Base-by-base conservation (phyloP, 2,888 invertebrate genomes). In the Catocala sponsa region DNA sequence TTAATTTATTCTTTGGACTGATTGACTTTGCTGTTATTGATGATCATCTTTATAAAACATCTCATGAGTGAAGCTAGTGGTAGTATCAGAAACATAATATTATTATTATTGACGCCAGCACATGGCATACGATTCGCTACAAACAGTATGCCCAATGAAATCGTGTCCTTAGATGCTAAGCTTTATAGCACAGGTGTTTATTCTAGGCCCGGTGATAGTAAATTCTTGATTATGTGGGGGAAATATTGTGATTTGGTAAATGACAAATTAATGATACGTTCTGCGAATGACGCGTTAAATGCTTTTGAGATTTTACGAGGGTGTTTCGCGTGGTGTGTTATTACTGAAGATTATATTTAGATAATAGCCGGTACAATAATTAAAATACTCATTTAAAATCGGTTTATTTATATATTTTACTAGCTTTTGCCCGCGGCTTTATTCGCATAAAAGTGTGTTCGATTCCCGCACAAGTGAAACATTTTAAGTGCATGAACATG, bases 241-340 rank as follows among this genome's bases (percentile, higher is more conserved):
- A 6, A 53, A 55, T 55, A 58, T 65, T 49, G 55, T 65, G 62
- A 74, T 76, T 70, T 67, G 54, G 57, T 63, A 68, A 74, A 68
- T 76, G 74, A 68, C 71, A 70, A 61, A 62, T 76, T 73, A 76
- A 76, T 69, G 50, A 56, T 33, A 32, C 13, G 50, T 48, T 56
- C 64, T 64, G 55, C 35, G 72, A 74, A 74, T 59, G 59, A 66
- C 62, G 67, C 48, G 59, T 64, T 55, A 49, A 63, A 75, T 42
- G 53, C 54, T 25, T 57, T 64, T 48, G 68, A 72, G 57, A 63
- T 75, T 74, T 63, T 43, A 61, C 47, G 35, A 43, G 47, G 58
- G 49, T 60, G 50, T 55, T 65, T 60, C 57, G 35, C 35, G 1
- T 46, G 53, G 15, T 38, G 49, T 47, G 49, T 25, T 25, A 47